Conservation (phyloP, 2,888 invertebrate genomes). For the Trichopoda pennipes region DNA sequence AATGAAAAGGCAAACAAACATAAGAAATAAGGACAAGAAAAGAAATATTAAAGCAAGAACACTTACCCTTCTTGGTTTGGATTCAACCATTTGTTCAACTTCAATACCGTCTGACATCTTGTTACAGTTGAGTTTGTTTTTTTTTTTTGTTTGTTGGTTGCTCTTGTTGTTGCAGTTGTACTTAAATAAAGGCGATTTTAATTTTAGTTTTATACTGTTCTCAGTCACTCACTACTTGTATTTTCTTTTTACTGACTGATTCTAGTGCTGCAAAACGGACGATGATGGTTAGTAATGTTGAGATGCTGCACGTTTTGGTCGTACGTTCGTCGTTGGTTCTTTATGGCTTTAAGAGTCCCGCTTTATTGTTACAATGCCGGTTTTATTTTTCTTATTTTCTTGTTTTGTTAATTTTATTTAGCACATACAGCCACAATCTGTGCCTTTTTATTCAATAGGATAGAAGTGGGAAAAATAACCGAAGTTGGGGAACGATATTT, state of each 20-base stretch:
- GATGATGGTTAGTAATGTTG: conserved; percentile 28
- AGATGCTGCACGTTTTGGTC: conserved; percentile 66
- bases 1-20: conserved; percentile 5
- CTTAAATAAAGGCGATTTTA: conserved; percentile 56
- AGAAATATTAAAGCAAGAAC: conserved; percentile 19
- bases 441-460: conserved; percentile 38
- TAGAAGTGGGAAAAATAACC: conserved; percentile 45
- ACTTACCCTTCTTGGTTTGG: conserved; percentile 85
- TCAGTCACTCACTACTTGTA: conserved; percentile 51
- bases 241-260: conserved; percentile 43
- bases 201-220: conserved; percentile 51
- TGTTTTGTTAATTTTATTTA: conserved; percentile 29
- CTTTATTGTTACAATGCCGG: conserved; percentile 67
- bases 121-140: conserved; percentile 61
- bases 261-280: conserved; percentile 29
- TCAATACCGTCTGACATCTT: conserved; percentile 83
- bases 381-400: conserved; percentile 52
- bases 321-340: conserved; percentile 51
- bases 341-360: conserved; percentile 53
- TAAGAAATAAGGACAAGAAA: conserved; percentile 35
- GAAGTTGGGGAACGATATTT: conserved; percentile 48
- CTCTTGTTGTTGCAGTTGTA: conserved; percentile 50
- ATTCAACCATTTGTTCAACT: conserved; percentile 83
- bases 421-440: conserved; percentile 53
- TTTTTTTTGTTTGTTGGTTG: no score